Evolutionary conservation across 2,113 vertebrate species (phyloP), one percentile per base, ranked within the genome.

Genomic region (Oceanodroma tethys): DNA sequence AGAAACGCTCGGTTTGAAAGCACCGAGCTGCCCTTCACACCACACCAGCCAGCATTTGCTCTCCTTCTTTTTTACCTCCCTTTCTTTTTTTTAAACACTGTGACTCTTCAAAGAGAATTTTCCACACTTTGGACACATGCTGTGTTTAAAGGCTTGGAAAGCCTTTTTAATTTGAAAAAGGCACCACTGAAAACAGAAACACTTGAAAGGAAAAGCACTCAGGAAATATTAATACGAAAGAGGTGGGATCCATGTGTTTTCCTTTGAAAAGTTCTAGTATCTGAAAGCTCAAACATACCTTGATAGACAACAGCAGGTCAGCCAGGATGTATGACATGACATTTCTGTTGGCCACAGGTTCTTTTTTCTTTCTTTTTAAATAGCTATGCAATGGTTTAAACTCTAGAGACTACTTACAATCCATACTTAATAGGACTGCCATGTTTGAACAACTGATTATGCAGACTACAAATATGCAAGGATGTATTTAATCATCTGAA

Each of bases 181-280:
- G 72, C 80, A 95, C 70, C 19, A 53, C 67, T 18, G 56, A 92
- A 91, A 91, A 78, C 95, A 94, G 90, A 93, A 90, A 67, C 89
- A 95, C 93, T 93, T 95, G 92, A 95, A 95, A 96, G 94, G 80
- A 95, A 94, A 86, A 86, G 81, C 67, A 32, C 90, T 95, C 96
- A 89, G 95, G 92, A 97, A 96, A 97, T 90, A 90, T 91, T 96
- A 97, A 94, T 90, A 85, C 73, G 13, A 92, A 96, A 70, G 90
- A 91, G 89, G 81, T 90, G 96, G 86, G 81, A 88, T 90, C 73
- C 86, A 95, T 91, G 90, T 95, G 93, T 84, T 94, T n/a, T 56
- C 93, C 86, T 96, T 96, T 87, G 96, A 96, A 93, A 95, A 93
- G 27, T 68, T 80, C 78, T 36, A n/a, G 47, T 70, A 59, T 34